Base-by-base conservation (phyloP, 2,797 vertebrate genomes). In the Trichosurus vulpecula region DNA sequence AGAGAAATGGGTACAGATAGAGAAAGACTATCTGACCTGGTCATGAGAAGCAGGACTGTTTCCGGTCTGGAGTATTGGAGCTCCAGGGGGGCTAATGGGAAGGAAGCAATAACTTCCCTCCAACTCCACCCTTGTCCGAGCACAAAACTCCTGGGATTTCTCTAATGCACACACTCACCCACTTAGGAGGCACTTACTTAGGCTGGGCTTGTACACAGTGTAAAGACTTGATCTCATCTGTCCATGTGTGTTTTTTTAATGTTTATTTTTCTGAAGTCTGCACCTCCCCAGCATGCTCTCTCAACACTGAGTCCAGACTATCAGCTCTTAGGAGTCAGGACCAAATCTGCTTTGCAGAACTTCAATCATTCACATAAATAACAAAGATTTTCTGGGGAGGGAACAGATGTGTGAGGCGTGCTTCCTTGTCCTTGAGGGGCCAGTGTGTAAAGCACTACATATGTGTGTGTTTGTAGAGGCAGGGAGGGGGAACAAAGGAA, bases 181-280 rank as follows among this genome's bases (percentile, higher is more conserved):
- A 87, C 41, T 52, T 66, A 56, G n/a, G 95, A 96, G 87, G 6
- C 19, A 4, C 61, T 87, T 27, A 94, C 52, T 47, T 51, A 89
- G 87, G 55, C 90, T 95, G 92, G 92, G 90, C 55, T 95, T 89
- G 90, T 25, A 95, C 52, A 93, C 94, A 92, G 95, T 54, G 51
- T 27, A 74, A 95, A 96, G 92, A 91, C 47, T 90, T 95, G 91
- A 92, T 95, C 95, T 97, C 93, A 95, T 96, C 93, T 96, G 90
- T 92, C 95, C 91, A 3, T 10, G 41, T 14, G 47, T 96, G 66
- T 94, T 95, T 97, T 91, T 90, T 87, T 94, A 95, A 95, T 92
- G 47, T 74, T 58, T 94, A 47, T 94, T 97, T 94, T 97, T 54
- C 95, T 94, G 55, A 93, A 0, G 66, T 93, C 90, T 41, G 13